A percentile compares a stretch with the other conserved stretches of the same genome.
These are phyloP conservation scores for Rhinogobius similis DNA, from an alignment of 2,113 vertebrate species.

Conservation along the genomic window DNA sequence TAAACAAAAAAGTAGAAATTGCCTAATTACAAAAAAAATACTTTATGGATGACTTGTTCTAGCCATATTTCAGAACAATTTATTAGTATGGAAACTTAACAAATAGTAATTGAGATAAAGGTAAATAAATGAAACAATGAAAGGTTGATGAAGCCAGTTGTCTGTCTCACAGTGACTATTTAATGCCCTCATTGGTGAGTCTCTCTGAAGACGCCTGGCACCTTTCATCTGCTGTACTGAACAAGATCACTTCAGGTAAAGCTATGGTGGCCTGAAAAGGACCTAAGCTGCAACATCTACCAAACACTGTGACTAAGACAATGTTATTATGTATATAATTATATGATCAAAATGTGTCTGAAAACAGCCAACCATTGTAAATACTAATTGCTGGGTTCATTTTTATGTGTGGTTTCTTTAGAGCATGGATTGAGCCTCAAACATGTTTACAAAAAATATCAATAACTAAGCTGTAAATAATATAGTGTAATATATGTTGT, in stretches of 20 bases:
- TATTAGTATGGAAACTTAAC: no score
- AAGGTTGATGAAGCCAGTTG: not conserved
- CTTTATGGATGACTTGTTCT: no score
- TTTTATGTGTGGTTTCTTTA: conserved; percentile 25
- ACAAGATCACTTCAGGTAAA: conserved; percentile 48
- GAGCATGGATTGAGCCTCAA: conserved; percentile 59
- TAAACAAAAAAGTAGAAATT: not conserved
- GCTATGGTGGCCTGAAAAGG: conserved; percentile 40
- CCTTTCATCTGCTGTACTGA: conserved; percentile 8
- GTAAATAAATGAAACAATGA: no score
- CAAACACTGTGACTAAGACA: conserved; percentile 66
- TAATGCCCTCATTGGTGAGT: conserved; percentile 29
- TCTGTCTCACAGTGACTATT: conserved; percentile 23
- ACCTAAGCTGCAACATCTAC: conserved; percentile 44
- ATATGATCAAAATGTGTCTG: not conserved
- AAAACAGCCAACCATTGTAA: conserved; percentile 41
- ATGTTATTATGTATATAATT: not conserved
- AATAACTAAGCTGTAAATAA: conserved; percentile 65
- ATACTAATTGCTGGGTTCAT: conserved; percentile 43
- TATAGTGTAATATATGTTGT: conserved; percentile 32
- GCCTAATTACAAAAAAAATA: no score
- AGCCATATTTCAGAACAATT: no score
- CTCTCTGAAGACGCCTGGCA: conserved; percentile 33
- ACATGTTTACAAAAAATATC: conserved; percentile 60
- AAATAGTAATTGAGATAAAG: no score